phyloP scores from a whole-genome alignment of 1,140 invertebrate genomes.

The Cotesia chilonis region DNA sequence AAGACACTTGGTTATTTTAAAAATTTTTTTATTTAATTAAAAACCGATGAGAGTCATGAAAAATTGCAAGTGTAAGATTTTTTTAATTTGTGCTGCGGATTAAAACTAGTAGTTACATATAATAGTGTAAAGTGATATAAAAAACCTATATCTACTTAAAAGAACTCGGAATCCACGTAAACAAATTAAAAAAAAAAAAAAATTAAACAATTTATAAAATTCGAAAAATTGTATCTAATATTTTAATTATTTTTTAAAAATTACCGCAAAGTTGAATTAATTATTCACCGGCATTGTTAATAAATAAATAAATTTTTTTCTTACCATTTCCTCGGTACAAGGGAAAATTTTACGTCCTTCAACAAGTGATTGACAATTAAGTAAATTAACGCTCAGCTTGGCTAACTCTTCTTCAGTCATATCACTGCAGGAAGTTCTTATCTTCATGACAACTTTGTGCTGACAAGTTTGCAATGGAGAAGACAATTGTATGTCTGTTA shows the following conservation, averaged over 20 bases:
- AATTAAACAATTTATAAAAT: too few species aligned
- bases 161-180: too few species aligned
- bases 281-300: background rate
- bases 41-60: too few species aligned
- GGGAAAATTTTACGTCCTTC: constrained; percentile 71
- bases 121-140: too few species aligned
- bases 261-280: background rate
- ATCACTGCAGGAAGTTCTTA: constrained; percentile 68
- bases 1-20: too few species aligned
- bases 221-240: too few species aligned
- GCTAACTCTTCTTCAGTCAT: constrained; percentile 75
- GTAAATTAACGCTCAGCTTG: constrained; percentile 73
- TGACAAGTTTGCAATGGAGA: constrained; percentile 74
- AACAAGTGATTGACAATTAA: constrained; percentile 75
- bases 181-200: too few species aligned
- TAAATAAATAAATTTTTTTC: background rate
- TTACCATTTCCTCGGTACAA: constrained; percentile 72
- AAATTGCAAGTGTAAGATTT: too few species aligned
- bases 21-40: too few species aligned
- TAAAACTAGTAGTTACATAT: too few species aligned
- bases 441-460: constrained; percentile 72
- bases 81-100: too few species aligned
- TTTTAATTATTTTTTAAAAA: background rate
- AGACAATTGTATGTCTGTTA: constrained; percentile 66
- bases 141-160: too few species aligned